Conservation (phyloP, 2,888 invertebrate genomes). For the Osedax frankpressi region DNA sequence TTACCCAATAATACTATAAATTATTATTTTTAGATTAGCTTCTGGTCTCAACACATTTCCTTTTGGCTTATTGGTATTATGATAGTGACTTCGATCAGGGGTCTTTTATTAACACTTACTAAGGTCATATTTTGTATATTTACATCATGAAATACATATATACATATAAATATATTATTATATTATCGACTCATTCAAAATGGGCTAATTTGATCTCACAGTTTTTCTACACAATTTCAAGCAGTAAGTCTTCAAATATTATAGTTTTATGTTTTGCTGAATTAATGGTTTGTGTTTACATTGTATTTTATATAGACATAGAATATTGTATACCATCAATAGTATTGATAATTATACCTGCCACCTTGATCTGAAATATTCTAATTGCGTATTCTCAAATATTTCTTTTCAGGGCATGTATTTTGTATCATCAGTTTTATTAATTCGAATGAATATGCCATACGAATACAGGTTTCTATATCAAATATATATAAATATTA, state of each 20-base stretch:
- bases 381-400: no score
- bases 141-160: neutral
- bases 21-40: conserved; percentile 56
- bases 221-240: conserved; percentile 99
- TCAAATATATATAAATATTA: no score
- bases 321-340: no score
- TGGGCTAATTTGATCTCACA: conserved; percentile 48
- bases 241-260: conserved; percentile 92
- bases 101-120: conserved; percentile 83
- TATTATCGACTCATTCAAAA: neutral
- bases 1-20: no score
- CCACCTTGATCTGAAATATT: no score
- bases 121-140: conserved; percentile 60
- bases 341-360: no score
- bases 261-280: conserved; percentile 91
- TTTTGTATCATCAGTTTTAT: conserved; percentile 87
- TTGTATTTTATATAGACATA: no score
- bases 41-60: conserved; percentile 98
- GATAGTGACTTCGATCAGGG: conserved; percentile 90
- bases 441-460: conserved; percentile 99
- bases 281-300: conserved; percentile 79
- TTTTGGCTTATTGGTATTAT: conserved; percentile 93
- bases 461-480: conserved; percentile 71
- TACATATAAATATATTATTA: neutral
- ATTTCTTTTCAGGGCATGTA: conserved; percentile 74